These are phyloP conservation scores for Agriopis leucophaearia DNA, from an alignment of 2,888 invertebrate genomes.

Conservation along the genomic window DNA sequence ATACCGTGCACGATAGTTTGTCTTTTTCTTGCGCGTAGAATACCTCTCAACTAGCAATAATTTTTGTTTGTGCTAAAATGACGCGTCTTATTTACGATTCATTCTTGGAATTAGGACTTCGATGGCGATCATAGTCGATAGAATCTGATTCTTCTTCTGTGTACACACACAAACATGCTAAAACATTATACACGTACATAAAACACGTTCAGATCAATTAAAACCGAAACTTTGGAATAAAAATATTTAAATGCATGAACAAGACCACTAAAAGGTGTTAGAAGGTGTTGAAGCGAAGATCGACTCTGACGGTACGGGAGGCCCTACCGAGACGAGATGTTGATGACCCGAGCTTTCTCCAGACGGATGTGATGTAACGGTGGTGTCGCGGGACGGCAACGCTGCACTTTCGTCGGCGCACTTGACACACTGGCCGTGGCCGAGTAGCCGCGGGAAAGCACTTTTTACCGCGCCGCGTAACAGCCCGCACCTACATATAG, in stretches of 20 bases:
- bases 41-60: conserved; percentile 74
- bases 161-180: not conserved
- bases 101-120: conserved; percentile 75
- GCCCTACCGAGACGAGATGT: conserved; percentile 58
- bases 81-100: conserved; percentile 77
- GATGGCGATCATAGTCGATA: conserved; percentile 60
- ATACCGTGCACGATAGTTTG: conserved; percentile 62
- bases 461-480: conserved; percentile 83
- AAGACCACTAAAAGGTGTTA: not conserved
- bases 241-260: conserved; percentile 5
- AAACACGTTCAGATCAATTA: conserved; percentile 14
- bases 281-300: not conserved
- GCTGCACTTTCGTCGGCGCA: conserved; percentile 83
- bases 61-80: conserved; percentile 82
- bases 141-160: conserved; percentile 45
- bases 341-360: conserved; percentile 81
- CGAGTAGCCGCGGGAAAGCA: conserved; percentile 84
- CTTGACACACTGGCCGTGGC: conserved; percentile 87
- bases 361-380: conserved; percentile 82
- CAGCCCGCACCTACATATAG: conserved; percentile 48
- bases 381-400: conserved; percentile 72
- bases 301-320: conserved; percentile 29
- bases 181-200: not conserved
- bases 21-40: conserved; percentile 73
- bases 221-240: conserved; percentile 3